Percentiles rank a stretch among this genome's conserved stretches.
Conservation (phyloP, 1,140 invertebrate species). For the Anastrepha obliqua region DNA sequence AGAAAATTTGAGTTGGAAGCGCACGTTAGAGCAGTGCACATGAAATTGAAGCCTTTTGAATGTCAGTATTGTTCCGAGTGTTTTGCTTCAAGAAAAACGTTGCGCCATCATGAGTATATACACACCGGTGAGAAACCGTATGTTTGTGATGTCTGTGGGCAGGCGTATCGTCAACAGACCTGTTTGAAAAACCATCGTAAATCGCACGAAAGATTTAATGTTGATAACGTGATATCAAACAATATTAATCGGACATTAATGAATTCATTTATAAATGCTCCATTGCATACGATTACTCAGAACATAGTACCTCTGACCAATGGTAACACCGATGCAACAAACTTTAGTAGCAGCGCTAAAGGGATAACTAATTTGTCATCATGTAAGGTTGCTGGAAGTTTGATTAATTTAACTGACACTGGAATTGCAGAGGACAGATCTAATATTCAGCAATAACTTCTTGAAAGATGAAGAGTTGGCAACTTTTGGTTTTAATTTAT, state of each 20-base stretch:
- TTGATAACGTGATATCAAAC: background rate
- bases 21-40: constrained; percentile 71
- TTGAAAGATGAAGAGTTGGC: no score
- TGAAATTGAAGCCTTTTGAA: constrained; percentile 69
- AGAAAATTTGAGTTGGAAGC: constrained; percentile 70
- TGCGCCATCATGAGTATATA: constrained; percentile 78
- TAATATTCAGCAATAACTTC: no score
- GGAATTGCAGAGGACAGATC: no score
- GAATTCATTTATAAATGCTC: background rate
- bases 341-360: no score
- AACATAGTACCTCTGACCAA: no score
- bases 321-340: no score
- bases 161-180: constrained; percentile 71
- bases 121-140: constrained; percentile 88
- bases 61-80: constrained; percentile 66
- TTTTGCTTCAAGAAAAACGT: constrained; percentile 68
- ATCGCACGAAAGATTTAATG: constrained; percentile 64
- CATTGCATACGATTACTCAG: background rate
- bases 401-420: no score
- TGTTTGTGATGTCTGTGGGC: constrained; percentile 82
- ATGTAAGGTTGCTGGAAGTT: no score
- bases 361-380: no score
- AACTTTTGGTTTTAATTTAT: no score
- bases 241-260: background rate
- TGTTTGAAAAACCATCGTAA: constrained; percentile 70